phyloP scores from a whole-genome alignment of 2,113 vertebrate species.

The Leuciscus idus region DNA sequence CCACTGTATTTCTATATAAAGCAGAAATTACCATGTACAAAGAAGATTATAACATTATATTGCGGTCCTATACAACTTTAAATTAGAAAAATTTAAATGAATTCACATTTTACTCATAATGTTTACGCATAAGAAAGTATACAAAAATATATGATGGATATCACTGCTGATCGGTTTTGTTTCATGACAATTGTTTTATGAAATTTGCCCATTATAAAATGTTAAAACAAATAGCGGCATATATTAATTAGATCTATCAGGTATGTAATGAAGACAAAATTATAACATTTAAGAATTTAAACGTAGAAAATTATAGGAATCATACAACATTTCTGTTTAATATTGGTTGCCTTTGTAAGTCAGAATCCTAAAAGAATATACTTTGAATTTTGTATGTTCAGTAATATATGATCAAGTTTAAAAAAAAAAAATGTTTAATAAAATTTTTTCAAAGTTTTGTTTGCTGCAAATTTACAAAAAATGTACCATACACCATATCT shows the following conservation, averaged over 20 bases:
- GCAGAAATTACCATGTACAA: background rate
- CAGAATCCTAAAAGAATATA: too few species aligned
- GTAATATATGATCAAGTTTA: too few species aligned
- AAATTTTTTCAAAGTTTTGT: too few species aligned
- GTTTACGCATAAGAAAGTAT: background rate
- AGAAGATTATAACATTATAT: background rate
- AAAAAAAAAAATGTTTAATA: too few species aligned
- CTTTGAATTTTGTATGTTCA: too few species aligned
- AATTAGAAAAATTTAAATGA: background rate
- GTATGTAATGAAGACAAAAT: background rate
- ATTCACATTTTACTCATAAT: too few species aligned
- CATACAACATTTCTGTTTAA: background rate
- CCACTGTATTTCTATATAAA: background rate
- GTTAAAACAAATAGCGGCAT: background rate
- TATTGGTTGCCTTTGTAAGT: too few species aligned
- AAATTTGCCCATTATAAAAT: background rate
- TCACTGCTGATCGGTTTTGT: background rate
- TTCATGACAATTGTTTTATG: too few species aligned
- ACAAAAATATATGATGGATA: background rate
- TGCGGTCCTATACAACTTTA: background rate
- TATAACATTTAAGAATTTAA: background rate
- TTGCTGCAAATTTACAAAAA: too few species aligned
- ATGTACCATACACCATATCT: too few species aligned
- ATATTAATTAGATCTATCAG: background rate
- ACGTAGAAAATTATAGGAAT: background rate